Conservation (phyloP, 2,888 invertebrate genomes). For the Drosophila conformis region DNA sequence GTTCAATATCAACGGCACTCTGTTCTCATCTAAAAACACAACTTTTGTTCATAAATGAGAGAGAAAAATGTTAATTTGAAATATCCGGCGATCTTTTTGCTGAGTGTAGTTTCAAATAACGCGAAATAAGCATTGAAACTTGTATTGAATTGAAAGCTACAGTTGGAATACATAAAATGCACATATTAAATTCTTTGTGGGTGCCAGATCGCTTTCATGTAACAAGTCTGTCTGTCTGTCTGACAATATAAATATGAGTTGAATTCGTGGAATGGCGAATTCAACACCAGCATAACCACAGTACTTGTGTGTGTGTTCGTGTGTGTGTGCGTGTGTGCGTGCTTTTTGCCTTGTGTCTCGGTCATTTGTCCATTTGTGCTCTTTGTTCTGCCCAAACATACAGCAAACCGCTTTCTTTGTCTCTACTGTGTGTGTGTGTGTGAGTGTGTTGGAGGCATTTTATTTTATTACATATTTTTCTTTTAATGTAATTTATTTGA, state of each 20-base stretch:
- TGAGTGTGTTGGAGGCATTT: slow-evolving; percentile 44
- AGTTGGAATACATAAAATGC: slow-evolving; percentile 5
- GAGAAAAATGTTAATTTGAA: too few relatives aligned
- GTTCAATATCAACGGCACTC: slow-evolving; percentile 64
- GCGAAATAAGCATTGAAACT: not conserved
- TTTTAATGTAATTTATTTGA: slow-evolving; percentile 77
- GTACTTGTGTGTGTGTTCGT: not conserved
- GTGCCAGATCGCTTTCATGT: slow-evolving; percentile 13
- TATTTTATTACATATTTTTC: slow-evolving; percentile 77
- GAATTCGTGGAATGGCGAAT: slow-evolving; percentile 16
- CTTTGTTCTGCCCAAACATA: slow-evolving; percentile 25
- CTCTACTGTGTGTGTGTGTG: slow-evolving; percentile 5
- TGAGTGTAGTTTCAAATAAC: not conserved
- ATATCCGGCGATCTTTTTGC: not conserved
- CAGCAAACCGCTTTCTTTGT: slow-evolving; percentile 9
- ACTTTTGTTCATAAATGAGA: slow-evolving; percentile 6
- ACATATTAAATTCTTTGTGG: slow-evolving; percentile 19
- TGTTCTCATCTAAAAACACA: slow-evolving; percentile 48
- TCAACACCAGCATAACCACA: slow-evolving; percentile 6
- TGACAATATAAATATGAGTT: slow-evolving; percentile 24
- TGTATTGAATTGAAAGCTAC: not conserved
- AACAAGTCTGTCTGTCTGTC: slow-evolving; percentile 3
- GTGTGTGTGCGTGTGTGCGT: not conserved
- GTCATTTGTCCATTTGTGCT: slow-evolving; percentile 51
- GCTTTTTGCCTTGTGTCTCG: slow-evolving; percentile 30